Conservation (phyloP, 2,113 vertebrate species). For the Rattus rattus region DNA sequence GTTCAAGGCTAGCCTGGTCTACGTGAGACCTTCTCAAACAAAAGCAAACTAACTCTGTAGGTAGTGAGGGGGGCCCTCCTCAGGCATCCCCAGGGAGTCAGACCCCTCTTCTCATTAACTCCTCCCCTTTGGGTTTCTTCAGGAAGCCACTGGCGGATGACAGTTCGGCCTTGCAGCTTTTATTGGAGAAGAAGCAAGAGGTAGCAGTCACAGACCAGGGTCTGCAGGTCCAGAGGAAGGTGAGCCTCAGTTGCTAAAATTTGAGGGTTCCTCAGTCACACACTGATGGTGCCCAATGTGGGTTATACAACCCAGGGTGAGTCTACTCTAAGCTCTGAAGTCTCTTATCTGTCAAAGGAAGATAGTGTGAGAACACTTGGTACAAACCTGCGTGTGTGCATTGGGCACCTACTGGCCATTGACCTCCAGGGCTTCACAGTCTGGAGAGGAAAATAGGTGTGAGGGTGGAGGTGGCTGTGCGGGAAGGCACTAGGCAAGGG, state of each 20-base stretch:
- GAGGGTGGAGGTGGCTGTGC: background rate
- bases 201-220: constrained; percentile 58
- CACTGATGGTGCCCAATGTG: background rate
- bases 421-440: background rate
- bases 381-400: background rate
- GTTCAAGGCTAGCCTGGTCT: background rate
- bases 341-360: background rate
- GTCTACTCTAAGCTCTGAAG: background rate
- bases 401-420: background rate
- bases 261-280: background rate
- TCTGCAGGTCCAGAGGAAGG: constrained; percentile 84
- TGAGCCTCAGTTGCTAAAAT: constrained; percentile 50
- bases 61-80: background rate
- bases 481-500: background rate
- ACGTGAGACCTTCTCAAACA: background rate
- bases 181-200: constrained; percentile 87
- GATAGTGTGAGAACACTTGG: background rate
- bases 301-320: background rate
- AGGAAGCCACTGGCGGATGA: constrained; percentile 52
- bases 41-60: background rate
- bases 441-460: background rate
- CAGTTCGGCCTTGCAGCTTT: background rate
- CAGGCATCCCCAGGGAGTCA: background rate
- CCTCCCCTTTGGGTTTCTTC: background rate
- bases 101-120: background rate